Base-by-base conservation (phyloP, 2,888 invertebrate species). In the Chaetoderma sp. region DNA sequence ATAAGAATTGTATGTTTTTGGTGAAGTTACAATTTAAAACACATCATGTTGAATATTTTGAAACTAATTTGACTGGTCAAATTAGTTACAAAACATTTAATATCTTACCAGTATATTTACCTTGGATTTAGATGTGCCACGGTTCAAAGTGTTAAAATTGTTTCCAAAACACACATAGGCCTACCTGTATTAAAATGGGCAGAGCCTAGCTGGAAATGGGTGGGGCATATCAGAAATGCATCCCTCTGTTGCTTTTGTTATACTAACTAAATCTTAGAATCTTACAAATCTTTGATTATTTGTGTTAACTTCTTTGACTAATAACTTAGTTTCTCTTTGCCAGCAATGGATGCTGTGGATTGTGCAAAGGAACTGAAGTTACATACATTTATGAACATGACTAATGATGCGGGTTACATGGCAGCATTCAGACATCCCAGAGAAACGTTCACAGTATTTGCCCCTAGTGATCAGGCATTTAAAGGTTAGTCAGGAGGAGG, bases 381-480 rank as follows among this genome's bases (percentile, higher is more conserved):
- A 60, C 79, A 80, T 60, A 84, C 84, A 21, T 88, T 89, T 73
- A 76, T 86, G 45, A 84, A 88, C 54, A 73, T 88, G 36, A 81
- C 87, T 8, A 80, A 82, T 61, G 78, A 80, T 1, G 86, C 88
- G 1, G 88, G 88, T 0, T 74, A 88, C 27, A 85, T 87, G 27
- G 85, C 86, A 39, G 80, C 83, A 2, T 79, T 89, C 39, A 84
- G 84, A 62, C 84, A 82, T 52, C 80, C 82, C 23, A 85, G 84
- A 6, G 81, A 86, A 33, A 86, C 86, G 66, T 80, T 83, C 72
- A 89, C 89, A 1, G 60, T 89, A 49, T 89, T 89, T 68, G 88
- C 86, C 1, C 89, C 89, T 1, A 87, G 87, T 27, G 88, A 89
- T 69, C 83, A 83, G 16, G 89, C 89, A 3, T 87, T 88, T 68